phyloP scores from a whole-genome alignment of 2,113 vertebrate genomes.

The Rhinopomastus cyanomelas region DNA sequence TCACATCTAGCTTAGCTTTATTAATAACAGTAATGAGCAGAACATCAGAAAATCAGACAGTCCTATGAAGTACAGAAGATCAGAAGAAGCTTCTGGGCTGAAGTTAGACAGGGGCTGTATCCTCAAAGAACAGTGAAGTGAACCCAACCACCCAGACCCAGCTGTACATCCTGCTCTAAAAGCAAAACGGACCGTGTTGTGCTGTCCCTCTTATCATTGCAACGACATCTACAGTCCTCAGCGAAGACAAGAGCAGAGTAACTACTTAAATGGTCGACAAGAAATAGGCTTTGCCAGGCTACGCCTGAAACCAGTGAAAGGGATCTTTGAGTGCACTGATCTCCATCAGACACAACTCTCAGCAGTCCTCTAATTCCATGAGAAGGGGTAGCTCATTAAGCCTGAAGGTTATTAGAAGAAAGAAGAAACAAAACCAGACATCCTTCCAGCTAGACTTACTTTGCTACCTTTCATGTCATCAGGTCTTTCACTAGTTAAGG shows the following conservation, averaged over 20 bases:
- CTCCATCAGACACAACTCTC: constrained; percentile 4
- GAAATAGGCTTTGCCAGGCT: neutral
- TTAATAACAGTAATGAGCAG: neutral
- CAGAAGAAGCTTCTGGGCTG: neutral
- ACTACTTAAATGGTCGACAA: neutral
- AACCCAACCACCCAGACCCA: neutral
- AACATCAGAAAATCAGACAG: neutral
- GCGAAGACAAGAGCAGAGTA: neutral
- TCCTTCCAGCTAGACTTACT: neutral
- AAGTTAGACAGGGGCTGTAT: neutral
- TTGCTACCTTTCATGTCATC: neutral
- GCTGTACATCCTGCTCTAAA: neutral
- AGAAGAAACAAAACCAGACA: neutral
- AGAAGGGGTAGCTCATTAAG: neutral
- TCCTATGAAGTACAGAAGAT: neutral
- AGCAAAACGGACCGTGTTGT: neutral
- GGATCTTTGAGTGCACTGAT: neutral
- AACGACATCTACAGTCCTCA: neutral
- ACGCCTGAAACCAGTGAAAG: neutral
- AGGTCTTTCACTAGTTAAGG: neutral
- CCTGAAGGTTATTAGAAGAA: neutral
- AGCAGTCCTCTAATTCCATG: neutral
- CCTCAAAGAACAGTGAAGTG: neutral
- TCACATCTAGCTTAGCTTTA: neutral
- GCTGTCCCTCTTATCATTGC: neutral